Evolutionary conservation across 2,113 vertebrate species (phyloP).

Genomic region (Toxostoma redivivum): DNA sequence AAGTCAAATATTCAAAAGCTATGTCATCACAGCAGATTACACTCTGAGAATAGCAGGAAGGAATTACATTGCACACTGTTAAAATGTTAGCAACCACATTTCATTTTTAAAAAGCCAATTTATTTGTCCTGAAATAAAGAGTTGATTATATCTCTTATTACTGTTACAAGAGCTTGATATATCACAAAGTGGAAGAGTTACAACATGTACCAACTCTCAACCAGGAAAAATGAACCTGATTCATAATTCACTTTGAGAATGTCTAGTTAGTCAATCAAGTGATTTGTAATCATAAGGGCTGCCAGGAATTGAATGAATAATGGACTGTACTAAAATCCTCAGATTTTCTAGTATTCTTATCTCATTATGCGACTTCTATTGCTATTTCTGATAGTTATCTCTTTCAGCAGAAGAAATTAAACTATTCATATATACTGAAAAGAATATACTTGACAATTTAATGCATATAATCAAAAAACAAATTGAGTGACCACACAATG

Average conservation of each 20-base stretch:
- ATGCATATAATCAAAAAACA: conserved; percentile 27
- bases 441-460: conserved; percentile 50
- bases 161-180: conserved; percentile 73
- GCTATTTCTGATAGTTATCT: conserved; percentile 75
- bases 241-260: conserved; percentile 90
- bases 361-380: conserved; percentile 79
- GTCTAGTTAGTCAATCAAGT: conserved; percentile 98
- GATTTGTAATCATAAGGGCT: conserved; percentile 97
- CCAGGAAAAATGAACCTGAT: conserved; percentile 77
- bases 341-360: conserved; percentile 86
- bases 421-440: conserved; percentile 60
- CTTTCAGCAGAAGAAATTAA: conserved; percentile 70
- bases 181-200: conserved; percentile 74
- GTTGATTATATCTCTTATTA: conserved; percentile 75
- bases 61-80: conserved; percentile 59
- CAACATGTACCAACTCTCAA: conserved; percentile 73
- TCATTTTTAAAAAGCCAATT: conserved; percentile 73
- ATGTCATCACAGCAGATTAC: conserved; percentile 41
- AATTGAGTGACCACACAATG: conserved; percentile 15
- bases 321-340: conserved; percentile 87
- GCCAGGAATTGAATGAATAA: conserved; percentile 95
- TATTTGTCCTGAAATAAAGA: conserved; percentile 74
- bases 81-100: conserved; percentile 70
- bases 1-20: conserved; percentile 55
- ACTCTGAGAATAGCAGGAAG: conserved; percentile 38